Conservation (phyloP, 1,140 invertebrate species). For the Heterodera carotae region DNA sequence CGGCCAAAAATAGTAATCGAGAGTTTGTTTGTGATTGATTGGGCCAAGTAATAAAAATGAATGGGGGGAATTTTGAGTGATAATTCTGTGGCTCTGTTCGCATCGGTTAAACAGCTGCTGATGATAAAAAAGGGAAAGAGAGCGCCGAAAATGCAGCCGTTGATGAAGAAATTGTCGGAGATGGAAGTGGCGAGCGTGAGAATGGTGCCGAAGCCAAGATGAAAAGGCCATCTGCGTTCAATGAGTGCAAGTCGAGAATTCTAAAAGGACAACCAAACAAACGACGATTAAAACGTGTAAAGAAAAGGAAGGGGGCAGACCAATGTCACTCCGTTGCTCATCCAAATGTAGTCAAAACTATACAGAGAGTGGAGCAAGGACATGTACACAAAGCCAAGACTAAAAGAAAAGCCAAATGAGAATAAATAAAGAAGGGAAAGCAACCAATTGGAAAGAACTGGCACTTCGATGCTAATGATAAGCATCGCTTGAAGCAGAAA, state of each 20-base stretch:
- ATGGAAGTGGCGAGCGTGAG: constrained; percentile 46
- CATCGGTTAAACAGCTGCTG: constrained; percentile 40
- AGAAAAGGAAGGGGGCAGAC: neutral
- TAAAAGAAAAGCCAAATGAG: constrained; percentile 9
- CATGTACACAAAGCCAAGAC: constrained; percentile 55
- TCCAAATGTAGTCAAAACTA: constrained; percentile 61
- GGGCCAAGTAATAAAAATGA: constrained; percentile 49
- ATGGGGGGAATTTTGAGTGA: constrained; percentile 38
- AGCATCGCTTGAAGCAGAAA: constrained; percentile 53
- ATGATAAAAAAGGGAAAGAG: constrained; percentile 60
- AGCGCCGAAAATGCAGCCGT: constrained; percentile 58
- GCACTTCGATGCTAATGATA: constrained; percentile 48
- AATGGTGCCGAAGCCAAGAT: constrained; percentile 57
- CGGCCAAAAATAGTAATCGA: constrained; percentile 44
- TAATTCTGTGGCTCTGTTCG: neutral
- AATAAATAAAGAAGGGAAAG: neutral
- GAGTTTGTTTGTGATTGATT: constrained; percentile 52
- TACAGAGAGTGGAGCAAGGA: constrained; percentile 58
- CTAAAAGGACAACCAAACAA: constrained; percentile 4
- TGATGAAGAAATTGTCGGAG: constrained; percentile 46
- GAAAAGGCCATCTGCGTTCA: constrained; percentile 54
- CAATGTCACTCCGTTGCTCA: constrained; percentile 45
- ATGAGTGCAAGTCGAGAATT: constrained; percentile 32
- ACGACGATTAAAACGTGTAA: constrained; percentile 1
- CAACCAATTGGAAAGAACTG: constrained; percentile 36